Percentiles rank a stretch among this genome's conserved stretches.
These are phyloP conservation scores for Hypanus sabinus DNA, from an alignment of 2,113 vertebrate genomes.

Conservation along the genomic window DNA sequence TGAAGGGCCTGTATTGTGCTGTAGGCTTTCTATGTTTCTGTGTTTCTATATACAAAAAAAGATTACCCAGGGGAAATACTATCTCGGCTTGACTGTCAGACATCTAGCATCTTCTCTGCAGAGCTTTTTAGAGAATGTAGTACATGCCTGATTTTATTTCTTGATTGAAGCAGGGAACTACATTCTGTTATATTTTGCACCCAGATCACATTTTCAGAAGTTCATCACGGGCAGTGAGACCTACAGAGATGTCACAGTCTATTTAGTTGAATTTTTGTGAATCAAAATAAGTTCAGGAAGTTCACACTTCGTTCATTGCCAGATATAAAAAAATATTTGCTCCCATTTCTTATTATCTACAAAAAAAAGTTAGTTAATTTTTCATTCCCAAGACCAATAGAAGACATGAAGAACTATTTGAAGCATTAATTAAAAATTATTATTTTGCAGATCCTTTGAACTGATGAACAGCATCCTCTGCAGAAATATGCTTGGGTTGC, in stretches of 20 bases:
- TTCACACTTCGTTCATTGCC: background rate
- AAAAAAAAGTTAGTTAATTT: background rate
- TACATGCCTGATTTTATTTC: background rate
- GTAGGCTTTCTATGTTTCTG: too few species aligned
- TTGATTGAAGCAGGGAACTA: background rate
- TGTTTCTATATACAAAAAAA: too few species aligned
- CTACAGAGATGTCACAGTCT: background rate
- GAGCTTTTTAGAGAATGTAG: background rate
- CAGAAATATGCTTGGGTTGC: background rate
- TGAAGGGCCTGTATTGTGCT: too few species aligned
- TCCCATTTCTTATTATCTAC: background rate
- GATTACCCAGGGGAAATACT: background rate
- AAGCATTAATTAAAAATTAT: background rate
- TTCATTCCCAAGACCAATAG: background rate
- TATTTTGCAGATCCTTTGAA: background rate
- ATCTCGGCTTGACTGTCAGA: background rate
- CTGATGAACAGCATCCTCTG: background rate
- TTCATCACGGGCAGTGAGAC: background rate
- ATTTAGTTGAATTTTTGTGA: background rate
- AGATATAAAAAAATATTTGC: background rate
- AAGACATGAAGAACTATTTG: background rate
- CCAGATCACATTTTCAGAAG: slow-evolving; percentile 3
- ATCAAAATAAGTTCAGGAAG: background rate
- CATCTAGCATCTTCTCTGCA: background rate
- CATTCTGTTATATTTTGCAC: background rate